These are phyloP conservation scores for Asobara japonica DNA, from an alignment of 1,140 invertebrate genomes.

Conservation along the genomic window DNA sequence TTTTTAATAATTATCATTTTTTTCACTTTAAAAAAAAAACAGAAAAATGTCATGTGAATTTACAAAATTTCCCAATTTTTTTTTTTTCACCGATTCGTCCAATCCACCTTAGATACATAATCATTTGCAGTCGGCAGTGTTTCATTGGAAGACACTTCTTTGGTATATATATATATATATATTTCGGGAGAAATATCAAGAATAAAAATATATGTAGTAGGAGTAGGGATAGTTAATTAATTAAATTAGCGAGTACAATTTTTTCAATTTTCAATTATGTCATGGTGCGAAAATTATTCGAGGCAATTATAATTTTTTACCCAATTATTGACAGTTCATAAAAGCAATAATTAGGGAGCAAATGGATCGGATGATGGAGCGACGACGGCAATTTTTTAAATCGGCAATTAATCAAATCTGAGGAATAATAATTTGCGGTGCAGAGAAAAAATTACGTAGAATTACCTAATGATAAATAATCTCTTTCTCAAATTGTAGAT, in stretches of 20 bases:
- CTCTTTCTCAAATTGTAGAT: not conserved
- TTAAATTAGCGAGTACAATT: no score
- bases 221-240: not conserved
- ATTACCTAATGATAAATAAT: slow-evolving; percentile 8
- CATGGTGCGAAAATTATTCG: not conserved
- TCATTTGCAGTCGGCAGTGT: slow-evolving; percentile 9
- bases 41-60: not conserved
- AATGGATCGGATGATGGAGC: slow-evolving; percentile 5
- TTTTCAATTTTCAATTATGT: no score
- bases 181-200: slow-evolving; percentile 4
- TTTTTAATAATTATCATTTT: not conserved
- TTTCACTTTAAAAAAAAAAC: not conserved
- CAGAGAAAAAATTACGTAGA: not conserved
- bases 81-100: not conserved
- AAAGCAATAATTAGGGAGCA: not conserved
- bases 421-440: not conserved
- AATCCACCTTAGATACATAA: slow-evolving; percentile 6
- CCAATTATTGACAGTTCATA: not conserved
- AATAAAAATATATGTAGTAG: not conserved
- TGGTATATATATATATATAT: slow-evolving; percentile 7
- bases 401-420: not conserved
- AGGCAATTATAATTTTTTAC: not conserved
- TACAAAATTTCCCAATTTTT: no score
- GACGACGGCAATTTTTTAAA: not conserved
- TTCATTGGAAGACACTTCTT: slow-evolving; percentile 15